These are phyloP conservation scores for Drosophila prolongata DNA, from an alignment of 2,888 invertebrate genomes.

Conservation along the genomic window DNA sequence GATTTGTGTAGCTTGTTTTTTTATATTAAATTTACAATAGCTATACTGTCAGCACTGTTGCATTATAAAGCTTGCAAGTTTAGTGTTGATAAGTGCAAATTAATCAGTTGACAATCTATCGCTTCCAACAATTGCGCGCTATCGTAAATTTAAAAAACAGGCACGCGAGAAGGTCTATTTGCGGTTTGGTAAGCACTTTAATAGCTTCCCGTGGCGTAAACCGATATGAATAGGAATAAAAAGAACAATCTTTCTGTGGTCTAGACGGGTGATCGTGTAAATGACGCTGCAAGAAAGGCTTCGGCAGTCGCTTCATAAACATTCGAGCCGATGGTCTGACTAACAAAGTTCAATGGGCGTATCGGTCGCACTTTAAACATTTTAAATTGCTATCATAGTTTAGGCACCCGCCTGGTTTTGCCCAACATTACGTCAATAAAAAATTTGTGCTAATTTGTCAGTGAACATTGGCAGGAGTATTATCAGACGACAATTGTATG, in stretches of 20 bases:
- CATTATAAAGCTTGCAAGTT: neutral
- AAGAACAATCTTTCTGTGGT: conserved; percentile 25
- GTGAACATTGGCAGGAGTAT: conserved; percentile 32
- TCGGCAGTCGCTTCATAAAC: conserved; percentile 1
- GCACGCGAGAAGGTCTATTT: conserved; percentile 16
- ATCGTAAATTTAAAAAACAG: conserved; percentile 11
- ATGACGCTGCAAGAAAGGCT: conserved; percentile 10
- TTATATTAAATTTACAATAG: neutral
- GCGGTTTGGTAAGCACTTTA: conserved; percentile 53
- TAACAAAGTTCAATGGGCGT: conserved; percentile 36
- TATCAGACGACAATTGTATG: conserved; percentile 50
- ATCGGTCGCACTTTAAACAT: conserved; percentile 19
- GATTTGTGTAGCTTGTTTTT: too few species aligned
- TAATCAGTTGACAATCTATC: neutral
- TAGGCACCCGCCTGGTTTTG: conserved; percentile 1
- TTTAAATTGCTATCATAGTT: conserved; percentile 23
- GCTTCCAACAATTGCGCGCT: conserved; percentile 1
- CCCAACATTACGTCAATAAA: neutral
- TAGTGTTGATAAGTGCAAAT: conserved; percentile 27
- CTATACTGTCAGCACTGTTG: conserved; percentile 11
- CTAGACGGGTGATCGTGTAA: conserved; percentile 5
- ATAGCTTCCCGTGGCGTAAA: conserved; percentile 58
- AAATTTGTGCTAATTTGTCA: conserved; percentile 37
- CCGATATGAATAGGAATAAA: conserved; percentile 47
- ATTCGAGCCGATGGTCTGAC: conserved; percentile 14